Percentiles rank a stretch among this genome's conserved stretches.
Evolutionary conservation across 2,797 vertebrate species (phyloP).

Genomic region (Aplochiton taeniatus): DNA sequence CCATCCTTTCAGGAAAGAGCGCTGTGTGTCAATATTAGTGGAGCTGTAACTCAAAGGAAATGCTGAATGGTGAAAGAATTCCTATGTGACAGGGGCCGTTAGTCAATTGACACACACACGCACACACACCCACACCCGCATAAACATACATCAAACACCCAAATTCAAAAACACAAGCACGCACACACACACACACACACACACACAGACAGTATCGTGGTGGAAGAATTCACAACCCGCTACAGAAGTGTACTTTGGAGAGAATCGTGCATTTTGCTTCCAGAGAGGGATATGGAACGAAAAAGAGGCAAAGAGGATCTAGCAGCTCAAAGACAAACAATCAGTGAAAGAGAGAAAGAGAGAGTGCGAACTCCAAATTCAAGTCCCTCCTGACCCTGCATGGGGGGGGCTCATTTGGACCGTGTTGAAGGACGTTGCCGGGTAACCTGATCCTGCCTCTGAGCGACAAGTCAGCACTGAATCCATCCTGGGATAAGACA

Average conservation of each 20-base stretch:
- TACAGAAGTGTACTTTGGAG: background rate
- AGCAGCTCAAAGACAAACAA: background rate
- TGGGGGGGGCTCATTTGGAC: conserved; percentile 38
- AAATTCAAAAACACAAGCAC: conserved; percentile 1
- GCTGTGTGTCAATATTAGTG: conserved; percentile 64
- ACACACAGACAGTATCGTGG: background rate
- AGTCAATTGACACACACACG: conserved; percentile 45
- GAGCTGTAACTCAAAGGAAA: conserved; percentile 54
- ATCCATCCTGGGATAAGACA: conserved; percentile 25
- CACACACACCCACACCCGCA: conserved; percentile 29
- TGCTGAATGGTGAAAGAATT: conserved; percentile 39
- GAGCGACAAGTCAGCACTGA: conserved; percentile 25
- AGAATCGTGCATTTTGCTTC: conserved; percentile 1
- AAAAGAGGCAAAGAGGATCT: conserved; percentile 2
- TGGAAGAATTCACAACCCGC: background rate
- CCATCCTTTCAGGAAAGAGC: conserved; percentile 36
- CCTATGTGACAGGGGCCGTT: conserved; percentile 40
- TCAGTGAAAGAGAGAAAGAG: background rate
- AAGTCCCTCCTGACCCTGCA: conserved; percentile 42
- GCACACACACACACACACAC: background rate
- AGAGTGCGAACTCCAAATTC: conserved; percentile 37
- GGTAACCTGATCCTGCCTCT: conserved; percentile 47
- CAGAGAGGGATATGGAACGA: background rate
- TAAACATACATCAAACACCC: conserved; percentile 17
- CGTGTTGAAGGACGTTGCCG: conserved; percentile 50